Percentiles rank a stretch among this genome's conserved stretches.
phyloP scores from a whole-genome alignment of 2,113 vertebrate species.

The Polyodon spathula region DNA sequence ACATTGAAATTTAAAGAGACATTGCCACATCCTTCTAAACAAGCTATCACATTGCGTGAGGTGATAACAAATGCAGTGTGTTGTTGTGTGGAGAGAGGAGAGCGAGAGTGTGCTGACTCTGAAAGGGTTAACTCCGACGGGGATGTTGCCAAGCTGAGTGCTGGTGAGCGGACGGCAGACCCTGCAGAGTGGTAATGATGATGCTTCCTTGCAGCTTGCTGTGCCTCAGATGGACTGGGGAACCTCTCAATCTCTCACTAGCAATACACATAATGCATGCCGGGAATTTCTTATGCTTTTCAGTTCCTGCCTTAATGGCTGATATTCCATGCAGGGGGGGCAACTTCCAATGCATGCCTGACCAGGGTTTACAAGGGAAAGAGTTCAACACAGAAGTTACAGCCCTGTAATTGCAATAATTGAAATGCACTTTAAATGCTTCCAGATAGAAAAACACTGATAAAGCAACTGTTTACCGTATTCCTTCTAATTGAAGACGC shows the following conservation, averaged over 20 bases:
- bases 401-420: not conserved
- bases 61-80: not conserved
- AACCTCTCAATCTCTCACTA: constrained; percentile 59
- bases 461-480: no score
- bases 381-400: not conserved
- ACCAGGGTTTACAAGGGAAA: constrained; percentile 46
- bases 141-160: constrained; percentile 74
- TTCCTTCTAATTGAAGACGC: no score
- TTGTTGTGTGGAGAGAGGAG: constrained; percentile 54
- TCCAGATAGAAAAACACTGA: not conserved
- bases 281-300: constrained; percentile 68
- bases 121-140: constrained; percentile 74
- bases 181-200: constrained; percentile 80
- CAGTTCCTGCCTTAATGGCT: constrained; percentile 65
- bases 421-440: not conserved
- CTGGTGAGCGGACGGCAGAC: constrained; percentile 75
- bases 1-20: no score
- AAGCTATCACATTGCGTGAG: no score
- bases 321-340: constrained; percentile 42
- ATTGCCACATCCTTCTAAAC: no score
- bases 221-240: constrained; percentile 70
- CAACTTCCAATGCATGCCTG: constrained; percentile 49
- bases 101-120: constrained; percentile 76
- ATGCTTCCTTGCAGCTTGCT: constrained; percentile 73
- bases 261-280: constrained; percentile 66